Evolutionary conservation across 1,140 invertebrate genomes (phyloP).

Genomic region (Probaryconus sp.): DNA sequence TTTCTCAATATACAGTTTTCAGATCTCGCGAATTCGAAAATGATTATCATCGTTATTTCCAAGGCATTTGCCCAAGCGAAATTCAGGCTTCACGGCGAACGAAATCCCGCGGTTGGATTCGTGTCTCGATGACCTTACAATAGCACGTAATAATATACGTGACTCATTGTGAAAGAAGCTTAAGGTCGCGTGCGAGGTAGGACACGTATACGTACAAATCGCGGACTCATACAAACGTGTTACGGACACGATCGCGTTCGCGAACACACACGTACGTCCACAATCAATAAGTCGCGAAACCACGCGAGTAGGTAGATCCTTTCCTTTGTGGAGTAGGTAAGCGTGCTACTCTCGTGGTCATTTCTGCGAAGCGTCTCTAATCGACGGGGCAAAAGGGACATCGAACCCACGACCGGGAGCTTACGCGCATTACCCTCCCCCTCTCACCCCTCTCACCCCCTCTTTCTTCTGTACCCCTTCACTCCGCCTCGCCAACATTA

Average conservation of each 20-base stretch:
- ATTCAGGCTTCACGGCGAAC: background rate
- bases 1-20: too few relatives aligned
- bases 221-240: slow-evolving; percentile 11
- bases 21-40: too few relatives aligned
- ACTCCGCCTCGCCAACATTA: too few relatives aligned
- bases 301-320: slow-evolving; percentile 40
- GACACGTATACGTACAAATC: slow-evolving; percentile 29
- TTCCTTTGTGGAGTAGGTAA: too few relatives aligned
- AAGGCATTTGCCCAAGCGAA: too few relatives aligned
- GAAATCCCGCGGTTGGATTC: slow-evolving; percentile 4
- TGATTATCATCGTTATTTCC: too few relatives aligned
- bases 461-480: too few relatives aligned
- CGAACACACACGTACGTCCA: slow-evolving; percentile 7
- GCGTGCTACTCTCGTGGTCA: slow-evolving; percentile 16
- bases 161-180: slow-evolving; percentile 60
- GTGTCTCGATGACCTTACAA: slow-evolving; percentile 30
- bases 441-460: slow-evolving; percentile 1
- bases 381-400: slow-evolving; percentile 49
- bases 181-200: slow-evolving; percentile 57
- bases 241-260: slow-evolving; percentile 27
- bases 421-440: slow-evolving; percentile 28
- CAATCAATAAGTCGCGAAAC: slow-evolving; percentile 34
- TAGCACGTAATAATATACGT: slow-evolving; percentile 40
- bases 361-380: slow-evolving; percentile 46
- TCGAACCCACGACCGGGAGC: slow-evolving; percentile 51